These are phyloP conservation scores for Macrostomum cliftonense DNA, from an alignment of 2,888 invertebrate species.

Conservation along the genomic window DNA sequence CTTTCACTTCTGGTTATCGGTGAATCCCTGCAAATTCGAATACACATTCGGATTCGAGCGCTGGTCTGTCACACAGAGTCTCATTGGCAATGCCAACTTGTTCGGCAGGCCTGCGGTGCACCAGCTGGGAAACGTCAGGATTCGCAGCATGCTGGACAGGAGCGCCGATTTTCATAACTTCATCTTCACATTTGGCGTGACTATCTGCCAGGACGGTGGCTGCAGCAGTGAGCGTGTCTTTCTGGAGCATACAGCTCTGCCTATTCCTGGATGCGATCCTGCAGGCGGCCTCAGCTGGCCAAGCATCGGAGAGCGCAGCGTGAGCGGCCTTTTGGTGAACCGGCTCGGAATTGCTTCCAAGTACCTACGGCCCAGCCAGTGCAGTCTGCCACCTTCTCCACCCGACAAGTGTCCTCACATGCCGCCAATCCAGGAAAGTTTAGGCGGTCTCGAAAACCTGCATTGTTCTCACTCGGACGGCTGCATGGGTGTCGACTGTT, in stretches of 20 bases:
- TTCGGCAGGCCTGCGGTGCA: not conserved
- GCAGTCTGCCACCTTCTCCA: not conserved
- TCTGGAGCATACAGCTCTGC: not conserved
- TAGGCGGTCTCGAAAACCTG: slow-evolving; percentile 6
- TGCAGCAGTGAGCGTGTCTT: not conserved
- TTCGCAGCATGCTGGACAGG: not conserved
- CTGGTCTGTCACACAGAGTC: not conserved
- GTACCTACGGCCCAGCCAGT: not conserved
- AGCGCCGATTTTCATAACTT: not conserved
- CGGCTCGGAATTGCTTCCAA: not conserved
- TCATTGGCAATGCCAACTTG: not conserved
- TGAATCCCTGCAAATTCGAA: not conserved
- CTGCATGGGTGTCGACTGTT: slow-evolving; percentile 16
- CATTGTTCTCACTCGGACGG: slow-evolving; percentile 14
- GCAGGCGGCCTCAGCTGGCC: too few relatives aligned
- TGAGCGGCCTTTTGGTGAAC: not conserved
- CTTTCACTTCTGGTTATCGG: slow-evolving; percentile 2
- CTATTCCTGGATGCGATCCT: too few relatives aligned
- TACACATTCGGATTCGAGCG: slow-evolving; percentile 4
- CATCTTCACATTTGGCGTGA: not conserved
- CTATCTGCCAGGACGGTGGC: not conserved
- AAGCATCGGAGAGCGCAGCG: not conserved
- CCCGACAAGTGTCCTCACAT: not conserved
- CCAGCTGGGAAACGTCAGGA: slow-evolving; percentile 1
- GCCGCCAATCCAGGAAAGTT: not conserved